phyloP scores from a whole-genome alignment of 2,888 invertebrate genomes.

The Pantelozetes paolii region DNA sequence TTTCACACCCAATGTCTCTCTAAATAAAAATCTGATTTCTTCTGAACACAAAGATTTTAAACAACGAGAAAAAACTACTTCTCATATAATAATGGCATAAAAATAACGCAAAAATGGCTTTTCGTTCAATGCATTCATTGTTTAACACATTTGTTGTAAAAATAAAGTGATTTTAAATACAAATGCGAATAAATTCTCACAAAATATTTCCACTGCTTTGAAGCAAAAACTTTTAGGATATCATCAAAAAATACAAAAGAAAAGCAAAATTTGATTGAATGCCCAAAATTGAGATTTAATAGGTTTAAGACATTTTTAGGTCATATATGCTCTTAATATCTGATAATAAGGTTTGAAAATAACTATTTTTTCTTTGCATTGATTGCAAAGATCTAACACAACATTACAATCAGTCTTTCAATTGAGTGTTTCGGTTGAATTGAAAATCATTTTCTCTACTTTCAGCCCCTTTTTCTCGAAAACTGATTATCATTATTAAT shows the following conservation, averaged over 20 bases:
- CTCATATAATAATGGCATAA: not conserved
- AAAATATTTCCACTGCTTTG: too few relatives aligned
- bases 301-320: not conserved
- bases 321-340: not conserved
- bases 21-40: not conserved
- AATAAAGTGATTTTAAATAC: not conserved
- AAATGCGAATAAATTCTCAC: too few relatives aligned
- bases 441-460: not conserved
- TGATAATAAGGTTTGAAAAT: not conserved
- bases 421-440: not conserved
- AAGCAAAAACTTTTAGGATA: not conserved
- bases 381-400: not conserved
- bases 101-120: not conserved
- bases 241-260: not conserved
- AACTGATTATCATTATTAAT: not conserved
- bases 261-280: not conserved
- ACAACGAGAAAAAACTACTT: too few relatives aligned
- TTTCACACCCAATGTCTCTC: not conserved
- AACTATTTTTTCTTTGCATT: not conserved
- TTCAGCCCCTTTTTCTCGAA: not conserved
- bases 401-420: not conserved
- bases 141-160: not conserved
- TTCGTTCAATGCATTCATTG: not conserved
- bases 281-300: not conserved
- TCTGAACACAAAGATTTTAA: not conserved